Percentiles rank a stretch among this genome's conserved stretches.
These are phyloP conservation scores for Riparia riparia DNA, from an alignment of 2,113 vertebrate genomes.

Conservation along the genomic window DNA sequence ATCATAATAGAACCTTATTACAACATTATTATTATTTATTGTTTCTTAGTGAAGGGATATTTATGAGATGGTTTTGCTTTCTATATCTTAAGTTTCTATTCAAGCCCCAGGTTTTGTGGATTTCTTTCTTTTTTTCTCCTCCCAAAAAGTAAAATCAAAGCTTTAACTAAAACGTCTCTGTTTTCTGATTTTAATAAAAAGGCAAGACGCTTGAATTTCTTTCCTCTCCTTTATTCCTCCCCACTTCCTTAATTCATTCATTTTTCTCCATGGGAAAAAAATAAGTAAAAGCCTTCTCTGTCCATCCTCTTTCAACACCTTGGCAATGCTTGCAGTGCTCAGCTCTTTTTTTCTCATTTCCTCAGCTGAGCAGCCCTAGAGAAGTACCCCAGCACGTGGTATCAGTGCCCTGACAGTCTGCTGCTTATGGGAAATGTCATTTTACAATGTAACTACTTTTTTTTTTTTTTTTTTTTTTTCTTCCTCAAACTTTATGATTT, in stretches of 20 bases:
- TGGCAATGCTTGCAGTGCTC: not conserved
- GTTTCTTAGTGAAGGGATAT: not conserved
- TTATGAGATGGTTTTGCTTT: not conserved
- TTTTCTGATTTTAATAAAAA: not conserved
- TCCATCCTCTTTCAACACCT: constrained; percentile 22
- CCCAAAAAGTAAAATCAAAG: not conserved
- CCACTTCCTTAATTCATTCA: not conserved
- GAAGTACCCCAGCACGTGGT: not conserved
- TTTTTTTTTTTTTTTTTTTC: not conserved
- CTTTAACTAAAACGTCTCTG: not conserved
- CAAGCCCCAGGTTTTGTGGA: not conserved
- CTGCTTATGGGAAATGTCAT: constrained; percentile 65
- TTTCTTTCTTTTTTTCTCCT: not conserved
- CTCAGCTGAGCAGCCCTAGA: not conserved
- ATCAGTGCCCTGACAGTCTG: constrained; percentile 12
- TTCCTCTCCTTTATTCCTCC: not conserved
- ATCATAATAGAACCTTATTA: not conserved
- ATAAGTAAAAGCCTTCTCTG: not conserved
- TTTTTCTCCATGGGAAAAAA: not conserved
- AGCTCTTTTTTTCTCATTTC: constrained; percentile 12
- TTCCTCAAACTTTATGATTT: not conserved
- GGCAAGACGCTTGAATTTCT: not conserved
- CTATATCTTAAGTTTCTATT: not conserved
- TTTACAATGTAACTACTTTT: constrained; percentile 22
- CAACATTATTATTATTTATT: not conserved